Evolutionary conservation across 2,113 vertebrate species (phyloP), one percentile per base, ranked within the genome.

Genomic region (Xenotilapia flavipinnis): DNA sequence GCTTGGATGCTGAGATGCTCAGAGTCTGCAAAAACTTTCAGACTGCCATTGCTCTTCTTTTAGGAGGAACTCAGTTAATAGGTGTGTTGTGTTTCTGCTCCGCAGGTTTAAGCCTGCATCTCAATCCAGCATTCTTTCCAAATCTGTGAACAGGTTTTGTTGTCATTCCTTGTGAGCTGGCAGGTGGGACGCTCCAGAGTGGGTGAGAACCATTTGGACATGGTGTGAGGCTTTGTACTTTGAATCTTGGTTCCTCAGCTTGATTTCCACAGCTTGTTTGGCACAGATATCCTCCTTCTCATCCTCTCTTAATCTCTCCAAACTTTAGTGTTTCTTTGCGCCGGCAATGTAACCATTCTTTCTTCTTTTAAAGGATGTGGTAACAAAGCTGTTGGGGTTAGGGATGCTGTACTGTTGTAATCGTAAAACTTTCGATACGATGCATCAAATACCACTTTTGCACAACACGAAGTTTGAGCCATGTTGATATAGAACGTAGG

Each of bases 221-320:
- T 82, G 86, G 65, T 92, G 89, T 89, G 65, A 90, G 88, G 83
- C 85, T 91, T 93, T 92, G 84, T 86, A 84, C 86, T 93, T 90
- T 79, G 84, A 86, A 56, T 91, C 58, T 70, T 87, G 86, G 53
- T 87, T 90, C 84, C 77, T 85, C 90, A 91, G 84, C 77, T 83
- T 89, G 88, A 88, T 87, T 84, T 90, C 54, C 62, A 89, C 88
- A 88, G 84, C 21, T 68, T 83, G 81, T 90, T 89, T 92, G 56
- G 87, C 84, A 85, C 86, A 86, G 80, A 88, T n/a, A 82, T 81
- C 68, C 60, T 87, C 58, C 60, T 89, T 70, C 55, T 92, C 79
- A 83, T 89, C 77, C 9, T 82, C 81, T 49, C 13, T 23, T 84
- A 58, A 73, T 87, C 80, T 77, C 68, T 80, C 13, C 49, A 81